phyloP scores from a whole-genome alignment of 2,113 vertebrate species.

The Rattus rattus region DNA sequence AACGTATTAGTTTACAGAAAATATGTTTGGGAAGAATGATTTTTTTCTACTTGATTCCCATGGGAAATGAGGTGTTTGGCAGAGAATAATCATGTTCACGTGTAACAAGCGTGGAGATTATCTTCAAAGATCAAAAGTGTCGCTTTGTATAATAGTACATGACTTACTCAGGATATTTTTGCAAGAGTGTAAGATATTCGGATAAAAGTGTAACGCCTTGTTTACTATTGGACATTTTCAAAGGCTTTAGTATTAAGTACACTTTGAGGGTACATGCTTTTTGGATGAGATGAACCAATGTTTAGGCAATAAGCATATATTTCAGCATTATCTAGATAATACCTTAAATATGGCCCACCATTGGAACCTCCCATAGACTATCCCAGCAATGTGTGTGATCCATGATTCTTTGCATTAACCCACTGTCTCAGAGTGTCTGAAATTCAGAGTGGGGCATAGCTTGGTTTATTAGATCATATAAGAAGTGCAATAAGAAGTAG shows the following conservation, averaged over 20 bases:
- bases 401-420: neutral
- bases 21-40: conserved; percentile 27
- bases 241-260: conserved; percentile 28
- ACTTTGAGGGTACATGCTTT: neutral
- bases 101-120: conserved; percentile 41
- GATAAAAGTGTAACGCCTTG: neutral
- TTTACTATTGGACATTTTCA: neutral
- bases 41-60: conserved; percentile 43
- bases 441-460: conserved; percentile 29
- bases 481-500: conserved; percentile 15
- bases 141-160: conserved; percentile 43
- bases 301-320: neutral
- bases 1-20: conserved; percentile 22
- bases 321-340: neutral
- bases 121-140: conserved; percentile 34
- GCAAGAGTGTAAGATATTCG: neutral
- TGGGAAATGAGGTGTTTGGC: conserved; percentile 48
- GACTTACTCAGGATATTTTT: conserved; percentile 10
- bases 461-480: conserved; percentile 36
- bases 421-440: conserved; percentile 3
- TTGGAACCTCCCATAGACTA: neutral
- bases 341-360: neutral
- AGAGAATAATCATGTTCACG: neutral
- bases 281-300: conserved; percentile 5
- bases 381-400: neutral